These are phyloP conservation scores for Poecilia wingei DNA, from an alignment of 2,797 vertebrate species.

Conservation along the genomic window DNA sequence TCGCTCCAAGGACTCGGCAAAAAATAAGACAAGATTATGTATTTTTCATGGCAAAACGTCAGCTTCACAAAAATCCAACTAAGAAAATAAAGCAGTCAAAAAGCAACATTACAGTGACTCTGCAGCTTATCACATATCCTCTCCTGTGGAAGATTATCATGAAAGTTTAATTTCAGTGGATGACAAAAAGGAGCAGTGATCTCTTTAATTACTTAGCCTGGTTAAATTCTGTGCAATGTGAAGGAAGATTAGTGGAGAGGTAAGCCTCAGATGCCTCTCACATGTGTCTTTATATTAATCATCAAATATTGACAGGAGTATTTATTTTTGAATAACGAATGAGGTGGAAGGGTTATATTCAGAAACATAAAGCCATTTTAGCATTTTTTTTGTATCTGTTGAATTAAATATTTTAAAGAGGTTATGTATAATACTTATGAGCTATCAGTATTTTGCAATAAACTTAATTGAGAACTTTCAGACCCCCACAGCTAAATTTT, in stretches of 20 bases:
- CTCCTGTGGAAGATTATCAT: slow-evolving; percentile 52
- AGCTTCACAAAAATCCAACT: slow-evolving; percentile 24
- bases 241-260: slow-evolving; percentile 78
- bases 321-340: slow-evolving; percentile 22
- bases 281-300: slow-evolving; percentile 45
- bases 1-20: slow-evolving; percentile 19
- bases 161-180: slow-evolving; percentile 78
- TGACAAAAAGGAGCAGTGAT: slow-evolving; percentile 76
- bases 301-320: slow-evolving; percentile 24
- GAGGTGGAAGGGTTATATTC: background rate
- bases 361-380: background rate
- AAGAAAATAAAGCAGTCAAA: background rate
- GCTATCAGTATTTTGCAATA: background rate
- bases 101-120: background rate
- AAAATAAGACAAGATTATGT: slow-evolving; percentile 44
- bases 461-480: background rate
- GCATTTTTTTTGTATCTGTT: background rate
- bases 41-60: slow-evolving; percentile 54
- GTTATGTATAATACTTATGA: background rate
- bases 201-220: slow-evolving; percentile 84
- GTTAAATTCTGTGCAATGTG: slow-evolving; percentile 72
- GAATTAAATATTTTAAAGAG: background rate
- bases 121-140: slow-evolving; percentile 18
- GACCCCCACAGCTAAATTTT: background rate
- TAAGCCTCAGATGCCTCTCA: slow-evolving; percentile 69